phyloP scores from a whole-genome alignment of 2,888 invertebrate species.

The Trichogramma evanescens region DNA sequence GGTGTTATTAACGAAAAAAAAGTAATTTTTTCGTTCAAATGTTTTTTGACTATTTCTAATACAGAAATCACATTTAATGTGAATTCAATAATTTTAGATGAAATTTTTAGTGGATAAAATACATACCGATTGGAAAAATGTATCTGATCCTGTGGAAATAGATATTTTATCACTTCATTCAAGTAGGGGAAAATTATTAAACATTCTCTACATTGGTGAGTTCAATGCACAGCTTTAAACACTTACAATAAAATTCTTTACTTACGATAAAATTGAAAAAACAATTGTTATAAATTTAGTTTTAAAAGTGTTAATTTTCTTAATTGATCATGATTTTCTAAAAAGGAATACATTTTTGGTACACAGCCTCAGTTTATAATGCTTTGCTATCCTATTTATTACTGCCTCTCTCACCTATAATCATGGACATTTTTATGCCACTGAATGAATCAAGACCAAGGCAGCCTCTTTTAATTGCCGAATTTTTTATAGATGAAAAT shows the following conservation, averaged over 20 bases:
- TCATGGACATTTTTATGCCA: conserved; percentile 21
- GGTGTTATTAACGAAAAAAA: conserved; percentile 2
- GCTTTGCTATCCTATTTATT: neutral
- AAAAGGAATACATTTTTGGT: no score
- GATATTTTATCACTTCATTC: conserved; percentile 1
- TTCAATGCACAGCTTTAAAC: no score
- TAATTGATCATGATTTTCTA: no score
- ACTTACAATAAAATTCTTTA: no score
- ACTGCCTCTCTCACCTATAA: conserved; percentile 15
- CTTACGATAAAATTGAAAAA: no score
- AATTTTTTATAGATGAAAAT: conserved; percentile 24
- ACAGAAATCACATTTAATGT: neutral
- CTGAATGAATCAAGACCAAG: conserved; percentile 21
- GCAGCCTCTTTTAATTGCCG: conserved; percentile 17
- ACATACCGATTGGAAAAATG: conserved; percentile 1
- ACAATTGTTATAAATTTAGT: no score
- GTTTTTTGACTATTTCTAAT: neutral
- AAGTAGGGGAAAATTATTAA: conserved; percentile 1
- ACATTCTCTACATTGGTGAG: conserved; percentile 4
- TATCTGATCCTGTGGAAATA: neutral
- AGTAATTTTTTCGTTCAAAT: neutral
- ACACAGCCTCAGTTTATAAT: neutral
- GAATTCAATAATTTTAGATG: neutral
- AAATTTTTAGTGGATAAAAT: conserved; percentile 1
- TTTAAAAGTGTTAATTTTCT: no score